Percentiles rank a stretch among this genome's conserved stretches.
These are phyloP conservation scores for Hylomyscus alleni DNA, from an alignment of 2,797 vertebrate species.

Conservation along the genomic window DNA sequence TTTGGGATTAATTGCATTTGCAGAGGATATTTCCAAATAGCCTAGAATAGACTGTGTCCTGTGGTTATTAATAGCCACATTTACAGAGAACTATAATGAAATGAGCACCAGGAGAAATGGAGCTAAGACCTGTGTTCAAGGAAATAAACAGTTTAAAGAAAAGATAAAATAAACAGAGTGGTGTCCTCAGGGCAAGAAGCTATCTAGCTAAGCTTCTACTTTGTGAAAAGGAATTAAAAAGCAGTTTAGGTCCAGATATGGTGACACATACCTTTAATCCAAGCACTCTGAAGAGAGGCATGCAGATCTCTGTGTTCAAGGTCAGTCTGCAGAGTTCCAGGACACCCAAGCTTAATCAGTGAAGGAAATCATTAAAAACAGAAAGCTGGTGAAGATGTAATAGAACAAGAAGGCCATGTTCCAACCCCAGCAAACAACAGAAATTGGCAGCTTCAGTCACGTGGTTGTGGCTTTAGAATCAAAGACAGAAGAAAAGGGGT, in stretches of 20 bases:
- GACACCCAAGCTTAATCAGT: background rate
- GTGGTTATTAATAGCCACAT: background rate
- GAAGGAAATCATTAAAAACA: background rate
- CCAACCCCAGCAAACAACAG: background rate
- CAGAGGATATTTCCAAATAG: background rate
- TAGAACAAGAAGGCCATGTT: background rate
- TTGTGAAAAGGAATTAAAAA: background rate
- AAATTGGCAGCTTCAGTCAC: background rate
- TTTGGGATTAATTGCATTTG: background rate
- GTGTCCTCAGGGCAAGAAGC: background rate
- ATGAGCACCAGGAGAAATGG: background rate
- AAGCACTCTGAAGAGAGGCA: background rate
- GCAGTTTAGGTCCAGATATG: background rate
- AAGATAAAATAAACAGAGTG: background rate
- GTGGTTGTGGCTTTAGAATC: background rate
- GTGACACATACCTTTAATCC: background rate
- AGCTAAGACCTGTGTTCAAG: background rate
- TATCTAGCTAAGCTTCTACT: background rate
- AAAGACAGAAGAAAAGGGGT: background rate
- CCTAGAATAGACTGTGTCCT: background rate
- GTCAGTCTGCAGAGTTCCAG: background rate
- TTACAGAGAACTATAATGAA: background rate
- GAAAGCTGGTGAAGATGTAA: background rate
- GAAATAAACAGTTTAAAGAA: background rate
- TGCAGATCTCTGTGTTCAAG: background rate